Evolutionary conservation across 2,888 invertebrate species (phyloP).

Genomic region (Andrena fulva): DNA sequence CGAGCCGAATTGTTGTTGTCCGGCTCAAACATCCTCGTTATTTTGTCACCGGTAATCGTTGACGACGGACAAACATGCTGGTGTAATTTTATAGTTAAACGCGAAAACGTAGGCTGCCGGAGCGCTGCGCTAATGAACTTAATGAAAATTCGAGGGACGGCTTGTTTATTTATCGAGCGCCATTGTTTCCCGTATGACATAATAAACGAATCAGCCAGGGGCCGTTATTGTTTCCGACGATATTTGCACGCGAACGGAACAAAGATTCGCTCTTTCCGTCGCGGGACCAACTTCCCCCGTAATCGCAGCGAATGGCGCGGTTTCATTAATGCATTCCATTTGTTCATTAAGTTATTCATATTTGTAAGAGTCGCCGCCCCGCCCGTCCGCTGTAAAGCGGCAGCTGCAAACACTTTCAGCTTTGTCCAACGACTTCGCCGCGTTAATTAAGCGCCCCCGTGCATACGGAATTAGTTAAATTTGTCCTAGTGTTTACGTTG

Average conservation of each 20-base stretch:
- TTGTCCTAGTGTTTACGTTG: conserved; percentile 35
- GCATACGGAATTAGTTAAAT: conserved; percentile 50
- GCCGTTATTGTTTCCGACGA: not conserved
- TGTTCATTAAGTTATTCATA: conserved; percentile 52
- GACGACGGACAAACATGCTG: conserved; percentile 14
- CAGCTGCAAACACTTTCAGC: conserved; percentile 41
- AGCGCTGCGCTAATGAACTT: conserved; percentile 21
- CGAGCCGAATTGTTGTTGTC: not conserved
- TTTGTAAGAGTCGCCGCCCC: conserved; percentile 24
- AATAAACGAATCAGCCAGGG: conserved; percentile 14
- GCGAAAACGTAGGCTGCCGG: not conserved
- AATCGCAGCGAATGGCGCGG: conserved; percentile 4
- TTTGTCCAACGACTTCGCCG: conserved; percentile 45
- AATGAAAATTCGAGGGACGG: conserved; percentile 34
- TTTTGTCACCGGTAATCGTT: conserved; percentile 35
- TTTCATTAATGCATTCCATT: conserved; percentile 43
- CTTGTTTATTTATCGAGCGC: conserved; percentile 23
- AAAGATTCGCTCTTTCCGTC: not conserved
- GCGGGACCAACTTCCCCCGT: conserved; percentile 14
- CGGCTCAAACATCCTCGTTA: conserved; percentile 27
- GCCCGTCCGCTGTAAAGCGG: not conserved
- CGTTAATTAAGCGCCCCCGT: conserved; percentile 36
- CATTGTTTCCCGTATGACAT: conserved; percentile 20
- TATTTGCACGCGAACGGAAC: conserved; percentile 13
- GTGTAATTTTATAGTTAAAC: conserved; percentile 53